Conservation (phyloP, 92 coral and sea anemone genomes). For the Zoanthus solanderi region DNA sequence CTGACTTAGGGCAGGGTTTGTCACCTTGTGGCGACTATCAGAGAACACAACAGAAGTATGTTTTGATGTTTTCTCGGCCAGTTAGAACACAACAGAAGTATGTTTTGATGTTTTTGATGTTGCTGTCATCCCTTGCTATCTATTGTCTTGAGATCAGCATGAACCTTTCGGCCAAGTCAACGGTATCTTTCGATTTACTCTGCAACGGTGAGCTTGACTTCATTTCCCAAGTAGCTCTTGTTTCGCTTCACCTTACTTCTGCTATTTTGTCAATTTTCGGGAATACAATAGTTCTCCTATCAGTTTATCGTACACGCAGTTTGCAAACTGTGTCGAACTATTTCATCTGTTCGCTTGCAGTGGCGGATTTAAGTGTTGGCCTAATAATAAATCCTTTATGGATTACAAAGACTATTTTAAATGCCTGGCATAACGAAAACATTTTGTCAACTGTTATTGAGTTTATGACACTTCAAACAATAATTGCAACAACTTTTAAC, state of each 20-base stretch:
- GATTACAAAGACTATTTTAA: constrained; percentile 72
- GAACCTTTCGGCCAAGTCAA: no score
- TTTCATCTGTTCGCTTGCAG: constrained; percentile 76
- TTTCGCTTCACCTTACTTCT: constrained; percentile 60
- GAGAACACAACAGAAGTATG: no score
- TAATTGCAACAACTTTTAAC: constrained; percentile 76
- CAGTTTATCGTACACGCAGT: constrained; percentile 62
- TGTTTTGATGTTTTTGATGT: no score
- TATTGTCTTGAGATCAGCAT: no score
- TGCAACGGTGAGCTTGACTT: constrained; percentile 66
- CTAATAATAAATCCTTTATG: constrained; percentile 73
- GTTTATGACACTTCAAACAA: constrained; percentile 74
- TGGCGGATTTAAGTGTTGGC: constrained; percentile 81
- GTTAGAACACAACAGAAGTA: no score
- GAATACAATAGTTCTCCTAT: constrained; percentile 61
- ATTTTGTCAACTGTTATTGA: constrained; percentile 71
- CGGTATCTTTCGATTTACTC: no score
- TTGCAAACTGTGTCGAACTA: constrained; percentile 79
- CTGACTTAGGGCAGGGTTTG: no score
- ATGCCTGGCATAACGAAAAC: constrained; percentile 77
- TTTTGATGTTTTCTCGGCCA: no score
- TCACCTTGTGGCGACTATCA: no score
- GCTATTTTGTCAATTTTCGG: constrained; percentile 73
- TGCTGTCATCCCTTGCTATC: no score
- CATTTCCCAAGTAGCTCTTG: constrained; percentile 54